Conservation (phyloP, 2,797 vertebrate genomes). For the Knipowitschia caucasica region DNA sequence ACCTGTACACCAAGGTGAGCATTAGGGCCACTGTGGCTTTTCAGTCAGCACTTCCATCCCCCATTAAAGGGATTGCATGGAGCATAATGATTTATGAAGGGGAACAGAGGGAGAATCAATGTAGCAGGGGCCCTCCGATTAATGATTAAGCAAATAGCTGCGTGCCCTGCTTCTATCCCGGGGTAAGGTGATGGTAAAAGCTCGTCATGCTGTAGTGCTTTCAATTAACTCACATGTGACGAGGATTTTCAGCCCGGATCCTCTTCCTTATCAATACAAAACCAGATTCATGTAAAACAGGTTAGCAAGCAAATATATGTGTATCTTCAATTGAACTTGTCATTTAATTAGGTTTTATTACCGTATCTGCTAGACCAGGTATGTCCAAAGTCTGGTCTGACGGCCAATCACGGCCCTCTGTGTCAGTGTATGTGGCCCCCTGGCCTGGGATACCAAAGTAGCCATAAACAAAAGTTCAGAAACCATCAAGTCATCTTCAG, state of each 20-base stretch:
- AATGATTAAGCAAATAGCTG: conserved; percentile 66
- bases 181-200: conserved; percentile 32
- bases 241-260: conserved; percentile 3
- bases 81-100: conserved; percentile 63
- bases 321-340: background rate
- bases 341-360: background rate
- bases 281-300: background rate
- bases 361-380: no score
- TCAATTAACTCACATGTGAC: conserved; percentile 32
- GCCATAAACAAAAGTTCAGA: no score
- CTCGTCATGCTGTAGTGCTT: conserved; percentile 30
- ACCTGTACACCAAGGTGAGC: conserved; percentile 40
- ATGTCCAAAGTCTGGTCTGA: no score
- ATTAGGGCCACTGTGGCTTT: conserved; percentile 29
- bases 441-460: no score
- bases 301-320: background rate
- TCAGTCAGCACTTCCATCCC: conserved; percentile 55
- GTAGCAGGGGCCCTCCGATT: conserved; percentile 54
- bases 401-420: no score
- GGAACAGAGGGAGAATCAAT: conserved; percentile 59
- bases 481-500: no score
- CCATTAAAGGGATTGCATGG: conserved; percentile 54
- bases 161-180: conserved; percentile 31
- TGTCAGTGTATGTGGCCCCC: no score
- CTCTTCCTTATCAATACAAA: conserved; percentile 6